Base-by-base conservation (phyloP, 2,113 vertebrate species). In the Nibea albiflora region DNA sequence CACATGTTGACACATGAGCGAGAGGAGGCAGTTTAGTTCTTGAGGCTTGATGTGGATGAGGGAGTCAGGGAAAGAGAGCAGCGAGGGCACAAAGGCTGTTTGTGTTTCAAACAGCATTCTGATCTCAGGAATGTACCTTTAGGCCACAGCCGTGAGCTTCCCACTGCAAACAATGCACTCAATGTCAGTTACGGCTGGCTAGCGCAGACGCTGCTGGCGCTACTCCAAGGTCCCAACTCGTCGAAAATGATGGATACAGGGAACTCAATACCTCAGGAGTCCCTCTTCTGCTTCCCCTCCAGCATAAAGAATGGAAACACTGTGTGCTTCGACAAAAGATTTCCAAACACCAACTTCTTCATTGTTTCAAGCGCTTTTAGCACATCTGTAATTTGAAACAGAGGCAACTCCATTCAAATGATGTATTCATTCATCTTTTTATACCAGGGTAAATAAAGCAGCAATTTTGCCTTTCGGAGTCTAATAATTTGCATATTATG, bases 71-170 rank as follows among this genome's bases (percentile, higher is more conserved):
- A 90, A 94, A 90, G 89, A 86, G 89, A 94, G 92, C 90, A 76
- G 85, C 74, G 60, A 84, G 83, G 89, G 92, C 90, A 97, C 96
- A 97, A 97, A 96, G 95, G 92, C 85, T 92, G 83, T 93, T 96
- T 96, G 95, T 97, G 96, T 97, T 95, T 96, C 93, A 93, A 95
- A 93, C 85, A 85, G 89, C 88, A 87, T 93, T 92, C 88, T 94
- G 85, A 92, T 93, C 89, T 91, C 88, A 93, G 95, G 96, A 97
- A 97, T 96, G 95, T 95, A 98, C 97, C 96, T 98, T 96, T 94
- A 95, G 90, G 85, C 95, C 95, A 91, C 84, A 84, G 94, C 93
- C 91, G 86, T 83, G 92, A 87, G 89, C 89, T 91, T 91, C 79
- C 90, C 87, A 92, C 93, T 88, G 92, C 94, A 93, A 96, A 96